Evolutionary conservation across 2,888 invertebrate species (phyloP).

Genomic region (Hecatera dysodea): DNA sequence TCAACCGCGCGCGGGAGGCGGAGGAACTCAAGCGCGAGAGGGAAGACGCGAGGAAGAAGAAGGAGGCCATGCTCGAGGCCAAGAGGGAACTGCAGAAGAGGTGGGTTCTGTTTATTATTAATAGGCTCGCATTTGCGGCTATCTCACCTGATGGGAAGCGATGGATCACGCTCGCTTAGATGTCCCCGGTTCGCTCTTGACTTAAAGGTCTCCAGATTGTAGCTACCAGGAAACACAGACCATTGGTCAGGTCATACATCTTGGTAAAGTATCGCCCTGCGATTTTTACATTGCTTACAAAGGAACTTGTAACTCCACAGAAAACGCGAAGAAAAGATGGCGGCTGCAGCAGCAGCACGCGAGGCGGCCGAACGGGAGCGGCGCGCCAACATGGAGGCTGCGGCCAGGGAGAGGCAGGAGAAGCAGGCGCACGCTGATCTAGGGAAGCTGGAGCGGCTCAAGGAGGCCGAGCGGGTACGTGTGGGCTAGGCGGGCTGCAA

Average conservation of each 20-base stretch:
- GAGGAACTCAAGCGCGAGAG: conserved; percentile 82
- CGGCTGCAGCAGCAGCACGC: conserved; percentile 86
- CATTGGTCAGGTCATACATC: too few species aligned
- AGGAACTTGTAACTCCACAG: conserved; percentile 61
- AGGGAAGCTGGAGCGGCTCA: conserved; percentile 88
- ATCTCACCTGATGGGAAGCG: too few species aligned
- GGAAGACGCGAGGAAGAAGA: conserved; percentile 90
- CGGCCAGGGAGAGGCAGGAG: conserved; percentile 84
- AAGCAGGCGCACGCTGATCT: conserved; percentile 87
- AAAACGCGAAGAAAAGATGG: conserved; percentile 90
- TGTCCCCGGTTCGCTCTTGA: too few species aligned
- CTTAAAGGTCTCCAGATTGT: too few species aligned
- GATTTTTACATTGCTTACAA: too few species aligned
- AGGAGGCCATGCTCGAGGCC: conserved; percentile 91
- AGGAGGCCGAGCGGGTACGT: conserved; percentile 83
- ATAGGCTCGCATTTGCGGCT: too few species aligned
- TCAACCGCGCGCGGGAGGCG: conserved; percentile 77
- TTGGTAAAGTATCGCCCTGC: too few species aligned
- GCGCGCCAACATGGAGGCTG: conserved; percentile 72
- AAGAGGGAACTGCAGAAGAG: conserved; percentile 82
- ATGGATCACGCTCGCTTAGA: too few species aligned
- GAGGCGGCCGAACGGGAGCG: conserved; percentile 79
- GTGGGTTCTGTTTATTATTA: neutral
- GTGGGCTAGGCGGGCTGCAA: conserved; percentile 46
- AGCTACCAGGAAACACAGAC: too few species aligned